A percentile compares a stretch with the other conserved stretches of the same genome.
These are phyloP conservation scores for Lepidochrysops patricia DNA, from an alignment of 2,888 invertebrate genomes.

Conservation along the genomic window DNA sequence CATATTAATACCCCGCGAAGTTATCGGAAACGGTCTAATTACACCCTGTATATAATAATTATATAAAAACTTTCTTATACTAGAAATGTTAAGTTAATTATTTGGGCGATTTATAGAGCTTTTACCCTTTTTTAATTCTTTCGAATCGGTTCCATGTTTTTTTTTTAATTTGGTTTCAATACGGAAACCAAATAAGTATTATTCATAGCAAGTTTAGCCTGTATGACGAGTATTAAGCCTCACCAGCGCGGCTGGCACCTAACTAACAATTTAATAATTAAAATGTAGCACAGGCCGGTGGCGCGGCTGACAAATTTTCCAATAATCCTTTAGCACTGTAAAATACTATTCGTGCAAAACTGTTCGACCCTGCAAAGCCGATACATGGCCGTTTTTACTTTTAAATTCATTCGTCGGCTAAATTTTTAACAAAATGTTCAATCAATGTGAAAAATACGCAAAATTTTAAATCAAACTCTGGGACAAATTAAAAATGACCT, in stretches of 20 bases:
- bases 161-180: too few relatives aligned
- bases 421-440: constrained; percentile 10
- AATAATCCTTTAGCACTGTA: constrained; percentile 39
- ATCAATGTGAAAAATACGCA: constrained; percentile 11
- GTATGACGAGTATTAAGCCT: too few relatives aligned
- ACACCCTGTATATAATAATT: too few relatives aligned
- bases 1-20: too few relatives aligned
- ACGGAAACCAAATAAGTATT: too few relatives aligned
- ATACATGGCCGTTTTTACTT: constrained; percentile 25
- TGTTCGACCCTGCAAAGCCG: constrained; percentile 28
- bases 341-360: constrained; percentile 35
- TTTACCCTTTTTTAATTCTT: too few relatives aligned
- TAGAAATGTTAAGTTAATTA: too few relatives aligned
- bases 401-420: constrained; percentile 25
- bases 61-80: too few relatives aligned
- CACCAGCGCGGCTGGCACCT: constrained; percentile 9
- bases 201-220: too few relatives aligned
- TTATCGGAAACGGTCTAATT: too few relatives aligned
- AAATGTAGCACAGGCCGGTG: constrained; percentile 33
- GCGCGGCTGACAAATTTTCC: constrained; percentile 38
- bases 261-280: constrained; percentile 31
- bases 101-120: too few relatives aligned
- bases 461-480: background rate
- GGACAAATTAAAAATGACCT: constrained; percentile 6
- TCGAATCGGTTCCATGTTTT: too few relatives aligned